Conservation (phyloP, 2,113 vertebrate genomes). For the Henicopernis longicauda region DNA sequence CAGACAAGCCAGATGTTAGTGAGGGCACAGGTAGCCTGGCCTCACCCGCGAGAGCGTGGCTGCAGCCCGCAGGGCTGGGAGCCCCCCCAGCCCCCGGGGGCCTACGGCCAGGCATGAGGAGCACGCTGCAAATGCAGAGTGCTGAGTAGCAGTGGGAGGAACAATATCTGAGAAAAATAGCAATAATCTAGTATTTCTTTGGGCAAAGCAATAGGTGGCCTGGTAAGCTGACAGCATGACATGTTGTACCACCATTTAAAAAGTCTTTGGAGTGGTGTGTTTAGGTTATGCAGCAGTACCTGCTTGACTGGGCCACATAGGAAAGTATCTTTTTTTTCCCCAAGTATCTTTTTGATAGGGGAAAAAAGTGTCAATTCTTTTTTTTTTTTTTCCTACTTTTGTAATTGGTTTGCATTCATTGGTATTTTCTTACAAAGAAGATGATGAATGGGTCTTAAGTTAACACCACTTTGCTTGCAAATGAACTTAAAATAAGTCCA, state of each 20-base stretch:
- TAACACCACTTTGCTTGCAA: slow-evolving; percentile 55
- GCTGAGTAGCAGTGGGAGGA: background rate
- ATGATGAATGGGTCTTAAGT: slow-evolving; percentile 19
- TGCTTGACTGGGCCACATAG: background rate
- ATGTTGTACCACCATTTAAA: background rate
- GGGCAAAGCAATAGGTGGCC: background rate
- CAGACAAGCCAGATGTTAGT: background rate
- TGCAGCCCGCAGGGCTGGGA: background rate
- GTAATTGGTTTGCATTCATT: background rate
- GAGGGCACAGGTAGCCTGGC: background rate
- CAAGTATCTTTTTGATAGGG: background rate
- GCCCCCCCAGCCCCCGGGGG: fast-evolving
- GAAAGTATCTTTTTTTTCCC: background rate
- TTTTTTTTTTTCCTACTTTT: background rate
- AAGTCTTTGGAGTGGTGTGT: background rate
- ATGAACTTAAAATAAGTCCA: slow-evolving; percentile 39
- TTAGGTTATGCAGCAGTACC: background rate
- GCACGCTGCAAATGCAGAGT: background rate
- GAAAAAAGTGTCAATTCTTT: background rate
- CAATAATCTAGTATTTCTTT: background rate
- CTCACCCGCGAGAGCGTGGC: background rate
- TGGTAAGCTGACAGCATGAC: background rate
- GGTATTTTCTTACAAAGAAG: slow-evolving; percentile 22
- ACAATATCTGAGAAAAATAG: background rate
- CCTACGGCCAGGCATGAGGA: background rate